Evolutionary conservation across 2,888 invertebrate genomes (phyloP).

Genomic region (Lissonota sp.): DNA sequence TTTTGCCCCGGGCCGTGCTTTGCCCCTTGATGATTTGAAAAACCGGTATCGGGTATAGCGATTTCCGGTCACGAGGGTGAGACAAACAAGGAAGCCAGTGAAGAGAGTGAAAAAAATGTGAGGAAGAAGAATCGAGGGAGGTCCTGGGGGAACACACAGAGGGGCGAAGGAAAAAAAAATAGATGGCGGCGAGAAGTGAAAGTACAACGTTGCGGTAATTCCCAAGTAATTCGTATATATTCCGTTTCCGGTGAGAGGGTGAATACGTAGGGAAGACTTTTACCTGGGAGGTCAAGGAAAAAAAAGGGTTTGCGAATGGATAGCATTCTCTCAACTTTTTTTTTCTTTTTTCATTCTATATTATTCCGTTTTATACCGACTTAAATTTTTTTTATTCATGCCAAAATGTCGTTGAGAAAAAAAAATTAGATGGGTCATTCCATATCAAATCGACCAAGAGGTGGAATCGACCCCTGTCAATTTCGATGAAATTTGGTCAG

Average conservation of each 20-base stretch:
- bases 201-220: slow-evolving; percentile 17
- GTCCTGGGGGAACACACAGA: slow-evolving; percentile 25
- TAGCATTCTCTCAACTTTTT: no score
- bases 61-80: slow-evolving; percentile 42
- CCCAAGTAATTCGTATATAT: slow-evolving; percentile 28
- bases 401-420: no score
- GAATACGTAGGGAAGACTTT: slow-evolving; percentile 25
- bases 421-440: no score
- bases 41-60: slow-evolving; percentile 35
- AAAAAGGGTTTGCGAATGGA: background rate
- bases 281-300: background rate
- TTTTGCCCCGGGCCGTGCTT: no score
- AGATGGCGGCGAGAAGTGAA: slow-evolving; percentile 26
- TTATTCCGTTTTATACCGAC: no score
- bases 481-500: no score
- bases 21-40: background rate
- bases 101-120: slow-evolving; percentile 9
- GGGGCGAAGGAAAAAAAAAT: slow-evolving; percentile 18
- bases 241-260: slow-evolving; percentile 47
- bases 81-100: slow-evolving; percentile 6
- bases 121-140: slow-evolving; percentile 27
- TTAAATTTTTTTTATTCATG: no score
- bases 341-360: no score
- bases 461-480: no score
- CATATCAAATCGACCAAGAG: no score